phyloP scores from a whole-genome alignment of 2,888 invertebrate species.

The Conomelus anceps region DNA sequence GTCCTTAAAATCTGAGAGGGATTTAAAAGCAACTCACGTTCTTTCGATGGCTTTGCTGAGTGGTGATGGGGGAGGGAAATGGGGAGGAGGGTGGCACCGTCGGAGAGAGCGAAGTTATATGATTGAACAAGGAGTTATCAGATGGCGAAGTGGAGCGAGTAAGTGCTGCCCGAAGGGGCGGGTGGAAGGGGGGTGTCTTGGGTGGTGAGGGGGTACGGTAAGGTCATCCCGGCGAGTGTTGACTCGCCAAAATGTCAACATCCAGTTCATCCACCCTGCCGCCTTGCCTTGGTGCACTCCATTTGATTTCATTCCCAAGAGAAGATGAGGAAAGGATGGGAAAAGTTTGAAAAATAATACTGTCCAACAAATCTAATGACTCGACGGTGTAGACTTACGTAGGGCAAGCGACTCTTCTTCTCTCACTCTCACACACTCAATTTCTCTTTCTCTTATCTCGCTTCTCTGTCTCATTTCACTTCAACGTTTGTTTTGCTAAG shows the following conservation, averaged over 20 bases:
- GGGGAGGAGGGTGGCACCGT: neutral
- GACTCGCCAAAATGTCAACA: slow-evolving; percentile 6
- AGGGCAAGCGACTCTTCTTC: neutral
- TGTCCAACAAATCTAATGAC: slow-evolving; percentile 10
- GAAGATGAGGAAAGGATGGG: slow-evolving; percentile 8
- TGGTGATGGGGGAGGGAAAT: neutral
- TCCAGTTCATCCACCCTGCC: neutral
- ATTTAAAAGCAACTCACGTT: slow-evolving; percentile 9
- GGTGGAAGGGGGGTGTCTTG: neutral
- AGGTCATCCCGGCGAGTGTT: slow-evolving; percentile 12
- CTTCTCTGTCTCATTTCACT: neutral
- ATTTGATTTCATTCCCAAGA: slow-evolving; percentile 22
- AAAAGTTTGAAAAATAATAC: slow-evolving; percentile 28
- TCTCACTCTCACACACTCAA: neutral
- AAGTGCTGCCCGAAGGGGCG: neutral
- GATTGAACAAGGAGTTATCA: slow-evolving; percentile 11
- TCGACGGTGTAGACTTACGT: slow-evolving; percentile 9
- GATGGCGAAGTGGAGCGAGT: neutral
- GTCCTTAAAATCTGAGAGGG: slow-evolving; percentile 3
- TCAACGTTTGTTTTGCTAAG: slow-evolving; percentile 25
- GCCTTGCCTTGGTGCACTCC: slow-evolving; percentile 21
- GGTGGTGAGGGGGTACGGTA: too few relatives aligned
- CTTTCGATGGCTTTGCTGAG: neutral
- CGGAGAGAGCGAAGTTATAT: neutral
- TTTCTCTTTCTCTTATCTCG: neutral